Percentiles rank a stretch among this genome's conserved stretches.
phyloP scores from a whole-genome alignment of 2,113 vertebrate genomes.

The Indicator maculatus region DNA sequence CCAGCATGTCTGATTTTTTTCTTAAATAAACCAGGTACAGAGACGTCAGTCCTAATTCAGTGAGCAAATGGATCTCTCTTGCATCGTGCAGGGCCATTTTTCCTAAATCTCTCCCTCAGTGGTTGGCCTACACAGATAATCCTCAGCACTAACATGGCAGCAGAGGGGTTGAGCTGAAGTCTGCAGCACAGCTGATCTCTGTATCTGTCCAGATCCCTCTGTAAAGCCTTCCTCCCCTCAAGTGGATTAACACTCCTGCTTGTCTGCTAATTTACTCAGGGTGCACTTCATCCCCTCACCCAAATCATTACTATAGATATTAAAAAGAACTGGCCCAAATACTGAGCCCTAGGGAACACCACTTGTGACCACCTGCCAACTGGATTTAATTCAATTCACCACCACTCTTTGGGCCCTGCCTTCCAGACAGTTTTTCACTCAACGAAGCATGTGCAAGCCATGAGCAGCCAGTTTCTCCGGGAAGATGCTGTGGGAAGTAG shows the following conservation, averaged over 20 bases:
- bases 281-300: too few relatives aligned
- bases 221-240: not conserved
- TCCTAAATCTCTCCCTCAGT: not conserved
- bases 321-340: too few relatives aligned
- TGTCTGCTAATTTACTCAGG: too few relatives aligned
- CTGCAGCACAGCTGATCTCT: not conserved
- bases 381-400: too few relatives aligned
- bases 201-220: not conserved
- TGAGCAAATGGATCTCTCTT: not conserved
- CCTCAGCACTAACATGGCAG: not conserved
- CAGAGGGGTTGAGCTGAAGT: not conserved
- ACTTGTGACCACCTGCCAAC: too few relatives aligned
- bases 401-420: not conserved
- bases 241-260: too few relatives aligned
- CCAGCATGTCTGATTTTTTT: not conserved
- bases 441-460: not conserved
- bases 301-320: too few relatives aligned
- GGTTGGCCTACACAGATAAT: not conserved
- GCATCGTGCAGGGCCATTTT: accelerated
- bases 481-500: too few relatives aligned
- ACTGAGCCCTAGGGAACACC: too few relatives aligned
- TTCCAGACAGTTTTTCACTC: not conserved
- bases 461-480: not conserved
- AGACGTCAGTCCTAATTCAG: not conserved
- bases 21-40: not conserved